phyloP scores from a whole-genome alignment of 1,140 invertebrate species.

The Bradynema listronoti region DNA sequence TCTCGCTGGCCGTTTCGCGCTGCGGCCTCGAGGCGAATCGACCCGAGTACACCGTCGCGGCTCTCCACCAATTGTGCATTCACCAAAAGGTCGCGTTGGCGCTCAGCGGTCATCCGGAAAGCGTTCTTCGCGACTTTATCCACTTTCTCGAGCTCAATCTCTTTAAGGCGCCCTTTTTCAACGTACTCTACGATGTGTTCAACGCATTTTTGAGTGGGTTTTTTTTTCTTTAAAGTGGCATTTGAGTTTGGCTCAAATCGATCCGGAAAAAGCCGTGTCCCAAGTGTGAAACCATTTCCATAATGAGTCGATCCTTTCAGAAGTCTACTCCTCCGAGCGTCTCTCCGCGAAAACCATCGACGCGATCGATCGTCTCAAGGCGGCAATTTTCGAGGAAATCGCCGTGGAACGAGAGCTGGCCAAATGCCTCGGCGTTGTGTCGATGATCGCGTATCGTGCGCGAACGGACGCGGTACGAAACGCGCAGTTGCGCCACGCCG shows the following conservation, averaged over 20 bases:
- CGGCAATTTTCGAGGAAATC: too few relatives aligned
- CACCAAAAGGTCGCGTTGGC: slow-evolving; percentile 18
- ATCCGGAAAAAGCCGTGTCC: too few relatives aligned
- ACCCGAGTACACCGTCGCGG: slow-evolving; percentile 37
- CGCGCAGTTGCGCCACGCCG: too few relatives aligned
- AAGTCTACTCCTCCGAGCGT: too few relatives aligned
- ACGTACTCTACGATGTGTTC: slow-evolving; percentile 40
- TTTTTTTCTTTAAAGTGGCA: not conserved
- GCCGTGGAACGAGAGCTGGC: too few relatives aligned
- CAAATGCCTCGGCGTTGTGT: too few relatives aligned
- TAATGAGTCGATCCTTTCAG: too few relatives aligned
- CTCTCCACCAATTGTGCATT: slow-evolving; percentile 38
- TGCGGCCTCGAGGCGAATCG: not conserved
- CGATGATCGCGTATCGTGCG: too few relatives aligned
- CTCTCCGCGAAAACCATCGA: too few relatives aligned
- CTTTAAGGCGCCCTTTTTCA: slow-evolving; percentile 31
- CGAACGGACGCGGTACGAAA: too few relatives aligned
- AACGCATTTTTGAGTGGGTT: slow-evolving; percentile 26
- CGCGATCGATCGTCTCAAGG: too few relatives aligned
- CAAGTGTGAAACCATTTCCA: too few relatives aligned
- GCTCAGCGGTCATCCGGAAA: slow-evolving; percentile 17
- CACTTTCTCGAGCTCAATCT: slow-evolving; percentile 26
- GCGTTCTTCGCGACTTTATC: slow-evolving; percentile 19
- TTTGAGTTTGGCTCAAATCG: not conserved
- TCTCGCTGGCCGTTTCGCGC: slow-evolving; percentile 25